Evolutionary conservation across 1,140 invertebrate species (phyloP).

Genomic region (Leptonema lineaticorne): DNA sequence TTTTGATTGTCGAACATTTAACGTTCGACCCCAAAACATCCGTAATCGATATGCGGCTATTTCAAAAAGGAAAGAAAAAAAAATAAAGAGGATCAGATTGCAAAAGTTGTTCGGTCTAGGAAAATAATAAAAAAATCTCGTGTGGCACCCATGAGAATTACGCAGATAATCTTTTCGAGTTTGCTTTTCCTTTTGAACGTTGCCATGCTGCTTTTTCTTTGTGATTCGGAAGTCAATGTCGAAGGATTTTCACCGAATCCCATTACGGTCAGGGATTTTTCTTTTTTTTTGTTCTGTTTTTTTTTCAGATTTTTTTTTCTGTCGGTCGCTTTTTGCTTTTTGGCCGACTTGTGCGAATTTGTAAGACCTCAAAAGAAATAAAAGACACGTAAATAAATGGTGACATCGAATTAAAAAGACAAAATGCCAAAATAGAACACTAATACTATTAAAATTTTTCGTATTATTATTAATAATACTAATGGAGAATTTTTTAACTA

Average conservation of each 20-base stretch:
- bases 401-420: no score
- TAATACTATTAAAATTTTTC: no score
- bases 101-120: constrained; percentile 10
- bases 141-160: constrained; percentile 1
- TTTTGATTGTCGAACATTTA: no score
- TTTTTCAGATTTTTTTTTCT: not conserved
- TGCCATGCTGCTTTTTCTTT: constrained; percentile 1
- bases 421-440: no score
- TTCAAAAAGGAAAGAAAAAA: not conserved
- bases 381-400: no score
- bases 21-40: no score
- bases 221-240: constrained; percentile 5
- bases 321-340: constrained; percentile 10
- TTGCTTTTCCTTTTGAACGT: not conserved
- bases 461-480: no score
- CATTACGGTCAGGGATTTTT: not conserved
- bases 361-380: no score
- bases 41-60: no score
- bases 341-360: no score
- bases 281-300: not conserved
- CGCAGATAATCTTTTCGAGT: constrained; percentile 19
- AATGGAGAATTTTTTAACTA: no score
- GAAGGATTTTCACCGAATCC: constrained; percentile 10
- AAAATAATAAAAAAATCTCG: not conserved
- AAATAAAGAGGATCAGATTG: constrained; percentile 18